Percentiles rank a stretch among this genome's conserved stretches.
Conservation (phyloP, 2,888 invertebrate genomes). For the Drosophila nigricruria region DNA sequence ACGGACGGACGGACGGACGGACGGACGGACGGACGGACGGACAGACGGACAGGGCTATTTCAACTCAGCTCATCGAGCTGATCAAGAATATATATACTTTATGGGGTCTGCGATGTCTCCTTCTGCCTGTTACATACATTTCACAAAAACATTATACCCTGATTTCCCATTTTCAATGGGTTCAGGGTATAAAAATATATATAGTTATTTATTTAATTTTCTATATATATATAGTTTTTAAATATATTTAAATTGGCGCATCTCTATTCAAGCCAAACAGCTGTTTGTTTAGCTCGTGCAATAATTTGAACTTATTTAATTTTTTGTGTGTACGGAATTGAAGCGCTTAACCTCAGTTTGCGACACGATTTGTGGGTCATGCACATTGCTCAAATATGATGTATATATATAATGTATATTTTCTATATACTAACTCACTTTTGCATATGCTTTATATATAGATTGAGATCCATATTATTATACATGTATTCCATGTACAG, state of each 20-base stretch:
- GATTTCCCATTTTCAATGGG: too few species aligned
- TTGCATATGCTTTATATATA: slow-evolving; percentile 10
- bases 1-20: too few species aligned
- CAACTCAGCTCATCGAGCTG: too few species aligned
- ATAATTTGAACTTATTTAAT: slow-evolving; percentile 26
- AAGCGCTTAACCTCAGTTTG: slow-evolving; percentile 70
- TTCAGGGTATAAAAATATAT: too few species aligned
- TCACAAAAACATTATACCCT: too few species aligned
- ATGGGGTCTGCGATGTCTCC: too few species aligned
- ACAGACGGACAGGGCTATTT: too few species aligned
- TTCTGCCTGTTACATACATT: too few species aligned
- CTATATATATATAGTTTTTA: not conserved
- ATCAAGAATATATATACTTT: too few species aligned
- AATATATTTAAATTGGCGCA: slow-evolving; percentile 10
- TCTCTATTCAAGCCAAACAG: slow-evolving; percentile 25
- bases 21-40: too few species aligned
- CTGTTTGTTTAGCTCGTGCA: slow-evolving; percentile 21
- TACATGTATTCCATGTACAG: slow-evolving; percentile 29
- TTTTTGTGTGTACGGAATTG: slow-evolving; percentile 70
- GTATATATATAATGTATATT: slow-evolving; percentile 9
- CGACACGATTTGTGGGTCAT: slow-evolving; percentile 75
- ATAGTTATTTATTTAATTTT: not conserved
- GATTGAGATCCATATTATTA: slow-evolving; percentile 3
- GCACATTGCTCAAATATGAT: slow-evolving; percentile 29
- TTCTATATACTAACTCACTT: slow-evolving; percentile 11